phyloP scores from a whole-genome alignment of 2,797 vertebrate species.

The Peromyscus eremicus region DNA sequence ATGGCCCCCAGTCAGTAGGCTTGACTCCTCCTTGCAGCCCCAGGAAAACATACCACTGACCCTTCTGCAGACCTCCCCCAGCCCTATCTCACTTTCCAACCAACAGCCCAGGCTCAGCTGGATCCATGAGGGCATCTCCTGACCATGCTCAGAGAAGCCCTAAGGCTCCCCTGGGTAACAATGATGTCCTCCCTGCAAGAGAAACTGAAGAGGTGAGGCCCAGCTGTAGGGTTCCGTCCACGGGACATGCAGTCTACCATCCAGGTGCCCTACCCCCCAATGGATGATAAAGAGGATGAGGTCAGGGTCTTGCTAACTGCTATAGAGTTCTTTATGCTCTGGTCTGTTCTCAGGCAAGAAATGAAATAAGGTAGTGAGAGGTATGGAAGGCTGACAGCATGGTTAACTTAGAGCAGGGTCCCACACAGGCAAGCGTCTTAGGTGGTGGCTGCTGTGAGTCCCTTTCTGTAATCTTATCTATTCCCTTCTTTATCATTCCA shows the following conservation, averaged over 20 bases:
- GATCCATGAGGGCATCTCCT: not conserved
- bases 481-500: not conserved
- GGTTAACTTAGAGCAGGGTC: not conserved
- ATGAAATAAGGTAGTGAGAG: not conserved
- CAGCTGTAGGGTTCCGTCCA: not conserved
- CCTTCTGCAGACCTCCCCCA: not conserved
- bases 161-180: not conserved
- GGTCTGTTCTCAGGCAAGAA: not conserved
- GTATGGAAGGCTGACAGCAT: not conserved
- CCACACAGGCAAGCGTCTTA: not conserved
- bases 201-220: not conserved
- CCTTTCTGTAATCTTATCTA: not conserved
- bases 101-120: not conserved
- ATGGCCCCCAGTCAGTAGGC: no score
- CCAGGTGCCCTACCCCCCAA: not conserved
- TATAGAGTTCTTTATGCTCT: not conserved
- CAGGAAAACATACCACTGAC: not conserved
- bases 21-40: not conserved
- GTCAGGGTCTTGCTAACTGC: not conserved
- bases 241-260: not conserved
- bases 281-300: not conserved
- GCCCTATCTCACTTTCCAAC: not conserved
- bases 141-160: not conserved
- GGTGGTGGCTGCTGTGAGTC: not conserved
- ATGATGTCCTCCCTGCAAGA: fast-evolving